Evolutionary conservation across 2,113 vertebrate genomes (phyloP), one percentile per base, ranked within the genome.

Genomic region (Cisticola juncidis): DNA sequence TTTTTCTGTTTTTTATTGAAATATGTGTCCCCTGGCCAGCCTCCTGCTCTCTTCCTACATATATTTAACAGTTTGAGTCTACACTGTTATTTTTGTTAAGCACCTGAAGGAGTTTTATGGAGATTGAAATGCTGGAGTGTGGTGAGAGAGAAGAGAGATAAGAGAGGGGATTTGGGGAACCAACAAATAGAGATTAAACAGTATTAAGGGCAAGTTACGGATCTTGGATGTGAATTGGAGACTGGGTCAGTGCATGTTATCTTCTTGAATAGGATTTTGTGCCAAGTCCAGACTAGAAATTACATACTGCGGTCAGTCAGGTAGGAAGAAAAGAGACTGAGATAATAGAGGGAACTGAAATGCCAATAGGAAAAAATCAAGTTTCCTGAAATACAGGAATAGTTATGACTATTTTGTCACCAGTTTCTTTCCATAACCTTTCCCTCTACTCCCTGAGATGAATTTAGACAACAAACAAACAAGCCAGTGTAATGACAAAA

Each of bases 131-230:
- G 31, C 48, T 25, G 23, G 36, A 92, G 66, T 51, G n/a, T 87
- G 50, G 17, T 56, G 72, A 84, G 81, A 44, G 74, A 40, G 78
- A 53, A 77, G 85, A 66, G 48, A 81, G 54, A 81, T 88, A 94
- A 64, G 14, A 78, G 51, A 80, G 36, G 21, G 50, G 81, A 91
- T 92, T 94, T 79, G 40, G 31, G 21, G 23, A 91, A 71, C 69
- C 7, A 84, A 69, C 44, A 68, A 92, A 91, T 45, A 64, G 83
- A 92, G 95, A 95, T 97, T 96, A 96, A 91, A 42, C 28, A 56
- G 89, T 95, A 96, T 97, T 96, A 94, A 94, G 92, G 90, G n/a
- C 89, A 81, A 91, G 82, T 96, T 93, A 92, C 53, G 50, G 80
- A 91, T 73, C 86, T 85, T 93, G 77, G 61, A 81, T 84, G 68